These are phyloP conservation scores for Plecturocebus donacophilus DNA, from an alignment of 2,113 vertebrate species.

Conservation along the genomic window DNA sequence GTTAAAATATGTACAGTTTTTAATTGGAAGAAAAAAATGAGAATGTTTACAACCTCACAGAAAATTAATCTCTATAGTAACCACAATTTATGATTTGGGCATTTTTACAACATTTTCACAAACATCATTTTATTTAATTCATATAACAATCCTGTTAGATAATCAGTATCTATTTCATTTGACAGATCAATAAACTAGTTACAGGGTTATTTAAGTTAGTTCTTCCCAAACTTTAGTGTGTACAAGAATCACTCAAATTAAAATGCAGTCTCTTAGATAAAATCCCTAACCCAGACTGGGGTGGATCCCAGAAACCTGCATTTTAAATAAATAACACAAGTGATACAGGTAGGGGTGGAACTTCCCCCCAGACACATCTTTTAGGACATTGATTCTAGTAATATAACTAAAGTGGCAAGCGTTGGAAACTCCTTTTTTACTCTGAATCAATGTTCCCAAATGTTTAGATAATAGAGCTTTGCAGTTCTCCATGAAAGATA, in stretches of 20 bases:
- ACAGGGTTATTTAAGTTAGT: not conserved
- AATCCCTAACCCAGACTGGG: not conserved
- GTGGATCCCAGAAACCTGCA: not conserved
- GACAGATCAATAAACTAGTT: not conserved
- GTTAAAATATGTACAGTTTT: constrained; percentile 34
- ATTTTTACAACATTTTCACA: constrained; percentile 26
- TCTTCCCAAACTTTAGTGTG: not conserved
- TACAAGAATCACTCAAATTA: not conserved
- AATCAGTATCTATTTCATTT: not conserved
- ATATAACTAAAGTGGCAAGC: not conserved
- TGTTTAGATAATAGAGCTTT: not conserved
- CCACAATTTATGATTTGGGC: not conserved
- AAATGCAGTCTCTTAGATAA: not conserved
- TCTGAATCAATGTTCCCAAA: not conserved
- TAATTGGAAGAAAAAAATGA: not conserved
- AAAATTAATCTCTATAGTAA: not conserved
- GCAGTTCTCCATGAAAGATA: not conserved
- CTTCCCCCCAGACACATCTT: not conserved
- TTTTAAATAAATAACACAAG: constrained; percentile 29
- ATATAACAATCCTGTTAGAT: not conserved
- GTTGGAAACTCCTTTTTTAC: not conserved
- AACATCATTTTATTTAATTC: not conserved
- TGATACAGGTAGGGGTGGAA: not conserved
- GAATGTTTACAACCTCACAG: not conserved
- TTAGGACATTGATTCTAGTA: not conserved